phyloP scores from a whole-genome alignment of 2,888 invertebrate genomes.

The Plebejus anna region DNA sequence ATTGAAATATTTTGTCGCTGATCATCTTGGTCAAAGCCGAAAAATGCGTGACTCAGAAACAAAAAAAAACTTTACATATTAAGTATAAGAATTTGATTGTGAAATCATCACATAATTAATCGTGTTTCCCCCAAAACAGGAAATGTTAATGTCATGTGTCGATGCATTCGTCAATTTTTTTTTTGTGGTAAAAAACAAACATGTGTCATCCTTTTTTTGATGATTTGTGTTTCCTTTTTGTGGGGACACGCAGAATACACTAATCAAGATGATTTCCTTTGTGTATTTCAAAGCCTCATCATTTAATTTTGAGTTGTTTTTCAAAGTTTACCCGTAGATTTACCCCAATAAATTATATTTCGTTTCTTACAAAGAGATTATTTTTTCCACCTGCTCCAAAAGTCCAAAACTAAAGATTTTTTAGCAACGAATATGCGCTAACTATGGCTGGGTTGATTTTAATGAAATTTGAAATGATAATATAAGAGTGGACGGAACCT shows the following conservation, averaged over 20 bases:
- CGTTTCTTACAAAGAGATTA: too few species aligned
- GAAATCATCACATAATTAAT: slow-evolving; percentile 2
- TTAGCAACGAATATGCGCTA: too few species aligned
- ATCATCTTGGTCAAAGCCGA: background rate
- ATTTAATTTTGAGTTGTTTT: background rate
- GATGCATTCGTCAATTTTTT: background rate
- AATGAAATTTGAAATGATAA: too few species aligned
- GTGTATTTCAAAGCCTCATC: background rate
- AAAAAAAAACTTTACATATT: slow-evolving; percentile 6
- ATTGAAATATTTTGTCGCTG: background rate
- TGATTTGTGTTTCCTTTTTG: slow-evolving; percentile 13
- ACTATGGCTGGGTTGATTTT: too few species aligned
- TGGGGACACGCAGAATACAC: background rate
- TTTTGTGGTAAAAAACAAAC: background rate
- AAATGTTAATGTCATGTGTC: slow-evolving; percentile 5
- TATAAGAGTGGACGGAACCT: too few species aligned
- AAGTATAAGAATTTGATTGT: background rate
- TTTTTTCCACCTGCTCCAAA: too few species aligned
- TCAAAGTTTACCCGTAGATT: background rate
- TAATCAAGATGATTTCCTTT: background rate
- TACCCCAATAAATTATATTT: background rate
- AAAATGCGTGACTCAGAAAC: background rate
- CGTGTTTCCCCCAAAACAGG: slow-evolving; percentile 4
- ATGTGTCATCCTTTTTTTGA: slow-evolving; percentile 1
- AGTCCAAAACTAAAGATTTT: too few species aligned